phyloP scores from a whole-genome alignment of 1,140 invertebrate species.

The Rhopalosiphum padi region DNA sequence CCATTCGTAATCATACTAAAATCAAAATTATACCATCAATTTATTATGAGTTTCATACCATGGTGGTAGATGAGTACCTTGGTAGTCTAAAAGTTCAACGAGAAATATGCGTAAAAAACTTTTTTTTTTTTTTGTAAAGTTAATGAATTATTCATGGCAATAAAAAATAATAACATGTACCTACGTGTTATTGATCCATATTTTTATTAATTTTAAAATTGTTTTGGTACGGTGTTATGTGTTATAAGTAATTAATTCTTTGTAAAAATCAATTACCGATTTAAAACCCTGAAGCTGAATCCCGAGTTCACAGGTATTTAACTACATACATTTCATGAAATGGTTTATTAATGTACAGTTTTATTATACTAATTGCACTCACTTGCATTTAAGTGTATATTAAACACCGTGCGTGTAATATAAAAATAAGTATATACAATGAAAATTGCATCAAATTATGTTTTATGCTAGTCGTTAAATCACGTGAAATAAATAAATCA shows the following conservation, averaged over 20 bases:
- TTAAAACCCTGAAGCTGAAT: neutral
- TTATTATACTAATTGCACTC: neutral
- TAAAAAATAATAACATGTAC: slow-evolving; percentile 2
- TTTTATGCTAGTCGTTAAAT: neutral
- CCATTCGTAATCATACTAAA: neutral
- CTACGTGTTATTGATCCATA: neutral
- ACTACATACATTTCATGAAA: neutral
- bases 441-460: neutral
- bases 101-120: neutral
- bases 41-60: neutral
- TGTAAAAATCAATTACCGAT: slow-evolving; percentile 5
- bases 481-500: neutral
- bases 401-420: neutral
- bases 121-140: neutral
- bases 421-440: slow-evolving; percentile 7
- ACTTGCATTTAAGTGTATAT: neutral
- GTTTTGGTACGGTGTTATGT: neutral
- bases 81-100: neutral
- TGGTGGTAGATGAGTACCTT: neutral
- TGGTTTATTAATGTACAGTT: neutral
- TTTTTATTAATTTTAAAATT: slow-evolving; percentile 19
- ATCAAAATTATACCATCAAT: neutral
- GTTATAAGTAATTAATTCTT: slow-evolving; percentile 29
- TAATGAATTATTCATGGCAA: neutral
- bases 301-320: neutral